Percentiles rank a stretch among this genome's conserved stretches.
These are phyloP conservation scores for Mungos mungo DNA, from an alignment of 2,113 vertebrate genomes.

Conservation along the genomic window DNA sequence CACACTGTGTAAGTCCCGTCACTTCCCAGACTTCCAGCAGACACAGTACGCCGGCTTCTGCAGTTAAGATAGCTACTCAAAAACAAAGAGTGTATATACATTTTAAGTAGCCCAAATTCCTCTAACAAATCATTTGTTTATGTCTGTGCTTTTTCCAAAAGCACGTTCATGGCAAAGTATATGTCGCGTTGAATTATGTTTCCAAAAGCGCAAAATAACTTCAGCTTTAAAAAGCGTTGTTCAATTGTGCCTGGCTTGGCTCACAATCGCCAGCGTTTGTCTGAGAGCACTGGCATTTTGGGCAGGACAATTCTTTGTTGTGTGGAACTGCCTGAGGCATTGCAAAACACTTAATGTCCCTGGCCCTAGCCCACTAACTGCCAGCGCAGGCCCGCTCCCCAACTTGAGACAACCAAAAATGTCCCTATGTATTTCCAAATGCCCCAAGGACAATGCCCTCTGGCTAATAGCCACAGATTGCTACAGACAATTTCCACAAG, in stretches of 20 bases:
- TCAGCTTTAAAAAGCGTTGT: background rate
- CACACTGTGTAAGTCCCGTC: background rate
- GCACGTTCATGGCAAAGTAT: background rate
- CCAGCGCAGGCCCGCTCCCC: background rate
- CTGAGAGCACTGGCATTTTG: background rate
- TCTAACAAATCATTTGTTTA: background rate
- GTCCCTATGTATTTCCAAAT: background rate
- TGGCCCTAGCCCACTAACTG: slow-evolving; percentile 3
- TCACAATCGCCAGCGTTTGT: background rate
- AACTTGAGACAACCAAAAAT: slow-evolving; percentile 9
- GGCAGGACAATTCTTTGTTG: background rate
- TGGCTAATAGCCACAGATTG: background rate
- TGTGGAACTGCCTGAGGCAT: background rate
- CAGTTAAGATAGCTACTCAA: background rate
- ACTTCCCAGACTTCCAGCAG: background rate
- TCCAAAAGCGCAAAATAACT: slow-evolving; percentile 15
- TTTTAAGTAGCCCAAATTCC: background rate
- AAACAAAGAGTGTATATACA: background rate
- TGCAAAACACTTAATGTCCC: slow-evolving; percentile 17
- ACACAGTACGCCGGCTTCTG: background rate
- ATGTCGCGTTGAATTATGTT: background rate
- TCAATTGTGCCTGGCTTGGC: background rate
- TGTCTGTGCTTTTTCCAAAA: background rate
- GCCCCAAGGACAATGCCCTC: background rate
- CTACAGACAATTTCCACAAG: background rate